Percentiles rank a stretch among this genome's conserved stretches.
phyloP scores from a whole-genome alignment of 1,140 invertebrate genomes.

The Oedothorax gibbosus region DNA sequence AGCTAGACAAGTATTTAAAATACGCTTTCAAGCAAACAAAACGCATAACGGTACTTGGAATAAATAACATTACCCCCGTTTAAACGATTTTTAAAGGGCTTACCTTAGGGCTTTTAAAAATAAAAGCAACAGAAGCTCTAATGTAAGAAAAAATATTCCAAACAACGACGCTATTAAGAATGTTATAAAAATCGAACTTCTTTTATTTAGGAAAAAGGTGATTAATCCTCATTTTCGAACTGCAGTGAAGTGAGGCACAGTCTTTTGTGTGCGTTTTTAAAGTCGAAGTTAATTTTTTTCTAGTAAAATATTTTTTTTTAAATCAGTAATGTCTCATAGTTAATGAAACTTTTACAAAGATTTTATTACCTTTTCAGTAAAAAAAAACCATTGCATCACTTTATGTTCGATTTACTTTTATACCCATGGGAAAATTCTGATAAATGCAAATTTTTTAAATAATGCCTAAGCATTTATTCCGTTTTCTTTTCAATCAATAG shows the following conservation, averaged over 20 bases:
- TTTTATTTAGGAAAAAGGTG: slow-evolving; percentile 4
- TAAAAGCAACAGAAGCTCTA: too few species aligned
- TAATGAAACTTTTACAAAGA: slow-evolving; percentile 27
- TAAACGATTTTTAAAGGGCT: too few species aligned
- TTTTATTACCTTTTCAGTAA: slow-evolving; percentile 30
- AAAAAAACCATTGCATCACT: slow-evolving; percentile 17
- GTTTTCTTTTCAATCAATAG: too few species aligned
- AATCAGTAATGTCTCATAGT: slow-evolving; percentile 23
- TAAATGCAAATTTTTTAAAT: too few species aligned
- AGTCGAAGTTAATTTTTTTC: slow-evolving; percentile 11
- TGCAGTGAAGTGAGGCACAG: slow-evolving; percentile 21
- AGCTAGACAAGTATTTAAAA: too few species aligned
- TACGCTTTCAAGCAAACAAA: too few species aligned
- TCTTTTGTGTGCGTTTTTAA: slow-evolving; percentile 19
- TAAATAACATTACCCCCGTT: too few species aligned
- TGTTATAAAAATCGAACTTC: slow-evolving; percentile 1
- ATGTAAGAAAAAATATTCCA: background rate
- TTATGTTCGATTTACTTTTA: background rate
- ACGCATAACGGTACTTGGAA: too few species aligned
- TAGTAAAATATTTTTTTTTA: background rate
- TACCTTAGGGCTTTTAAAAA: too few species aligned
- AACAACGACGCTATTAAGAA: background rate
- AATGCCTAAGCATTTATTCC: too few species aligned
- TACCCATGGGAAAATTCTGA: too few species aligned
- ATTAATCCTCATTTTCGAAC: slow-evolving; percentile 42